Conservation (phyloP, 1,140 invertebrate genomes). For the Zaprionus tsacasi region DNA sequence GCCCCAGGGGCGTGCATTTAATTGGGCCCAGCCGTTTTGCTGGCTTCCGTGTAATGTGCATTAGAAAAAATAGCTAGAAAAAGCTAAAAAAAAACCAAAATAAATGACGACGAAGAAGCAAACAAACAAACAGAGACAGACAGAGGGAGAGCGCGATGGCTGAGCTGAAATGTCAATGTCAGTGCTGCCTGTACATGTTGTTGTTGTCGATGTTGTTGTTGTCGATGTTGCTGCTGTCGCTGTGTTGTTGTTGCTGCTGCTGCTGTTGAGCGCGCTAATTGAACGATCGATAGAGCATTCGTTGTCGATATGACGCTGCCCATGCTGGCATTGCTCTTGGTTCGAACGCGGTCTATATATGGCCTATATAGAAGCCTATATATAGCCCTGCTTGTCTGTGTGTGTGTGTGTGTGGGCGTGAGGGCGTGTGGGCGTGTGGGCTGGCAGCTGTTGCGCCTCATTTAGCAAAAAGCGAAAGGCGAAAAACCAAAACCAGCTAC, state of each 20-base stretch:
- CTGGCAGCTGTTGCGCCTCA: slow-evolving; percentile 74
- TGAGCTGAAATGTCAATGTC: slow-evolving; percentile 79
- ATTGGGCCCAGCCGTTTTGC: slow-evolving; percentile 34
- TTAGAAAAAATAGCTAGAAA: slow-evolving; percentile 42
- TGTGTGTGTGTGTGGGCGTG: slow-evolving; percentile 7
- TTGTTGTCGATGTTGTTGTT: slow-evolving; percentile 38
- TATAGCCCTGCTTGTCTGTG: slow-evolving; percentile 25
- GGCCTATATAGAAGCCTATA: slow-evolving; percentile 34
- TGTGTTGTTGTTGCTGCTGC: slow-evolving; percentile 50
- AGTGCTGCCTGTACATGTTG: slow-evolving; percentile 38
- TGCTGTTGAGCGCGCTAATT: slow-evolving; percentile 67
- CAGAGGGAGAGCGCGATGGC: slow-evolving; percentile 49
- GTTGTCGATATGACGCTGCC: slow-evolving; percentile 25
- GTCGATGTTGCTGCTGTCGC: slow-evolving; percentile 32
- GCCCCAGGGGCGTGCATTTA: slow-evolving; percentile 47
- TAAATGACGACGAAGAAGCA: not conserved
- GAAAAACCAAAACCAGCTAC: slow-evolving; percentile 28
- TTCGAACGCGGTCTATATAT: slow-evolving; percentile 13
- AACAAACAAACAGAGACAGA: slow-evolving; percentile 11
- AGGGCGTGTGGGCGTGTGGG: slow-evolving; percentile 55
- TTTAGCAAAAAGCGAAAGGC: slow-evolving; percentile 78
- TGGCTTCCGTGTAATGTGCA: slow-evolving; percentile 71
- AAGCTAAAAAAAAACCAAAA: slow-evolving; percentile 17
- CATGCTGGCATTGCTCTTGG: not conserved
- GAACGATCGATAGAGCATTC: slow-evolving; percentile 70